These are phyloP conservation scores for Rhinolophus sinicus DNA, from an alignment of 2,113 vertebrate genomes.

Conservation along the genomic window DNA sequence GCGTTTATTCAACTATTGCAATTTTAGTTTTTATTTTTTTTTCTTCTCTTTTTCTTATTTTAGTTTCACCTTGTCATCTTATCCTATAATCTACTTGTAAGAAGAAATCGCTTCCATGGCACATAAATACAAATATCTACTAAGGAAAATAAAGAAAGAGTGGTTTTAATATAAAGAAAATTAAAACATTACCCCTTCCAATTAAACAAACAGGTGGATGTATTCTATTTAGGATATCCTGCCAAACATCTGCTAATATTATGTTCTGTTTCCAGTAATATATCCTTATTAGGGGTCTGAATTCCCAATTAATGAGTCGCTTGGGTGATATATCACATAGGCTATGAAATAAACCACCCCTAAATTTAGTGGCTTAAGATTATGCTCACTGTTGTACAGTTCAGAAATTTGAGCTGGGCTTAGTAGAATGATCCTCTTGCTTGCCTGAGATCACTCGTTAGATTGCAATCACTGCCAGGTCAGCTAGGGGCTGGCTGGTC, in stretches of 20 bases:
- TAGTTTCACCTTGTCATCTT: background rate
- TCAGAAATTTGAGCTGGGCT: background rate
- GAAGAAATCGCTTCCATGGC: background rate
- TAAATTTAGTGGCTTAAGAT: background rate
- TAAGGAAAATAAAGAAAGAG: background rate
- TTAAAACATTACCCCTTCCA: background rate
- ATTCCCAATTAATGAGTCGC: background rate
- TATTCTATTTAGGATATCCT: background rate
- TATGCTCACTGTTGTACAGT: background rate
- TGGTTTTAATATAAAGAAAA: background rate
- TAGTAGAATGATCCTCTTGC: background rate
- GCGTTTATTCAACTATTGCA: constrained; percentile 10
- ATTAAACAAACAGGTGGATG: background rate
- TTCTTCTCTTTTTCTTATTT: background rate
- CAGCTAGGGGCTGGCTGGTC: background rate
- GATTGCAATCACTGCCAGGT: no score
- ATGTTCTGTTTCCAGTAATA: background rate
- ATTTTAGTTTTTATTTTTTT: background rate
- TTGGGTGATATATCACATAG: background rate
- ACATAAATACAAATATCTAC: background rate
- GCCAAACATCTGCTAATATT: background rate
- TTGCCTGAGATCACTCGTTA: background rate
- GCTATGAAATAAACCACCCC: background rate
- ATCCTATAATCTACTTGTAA: background rate
- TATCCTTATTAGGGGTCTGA: background rate